Base-by-base conservation (phyloP, 2,797 vertebrate species). In the Brotula barbata region DNA sequence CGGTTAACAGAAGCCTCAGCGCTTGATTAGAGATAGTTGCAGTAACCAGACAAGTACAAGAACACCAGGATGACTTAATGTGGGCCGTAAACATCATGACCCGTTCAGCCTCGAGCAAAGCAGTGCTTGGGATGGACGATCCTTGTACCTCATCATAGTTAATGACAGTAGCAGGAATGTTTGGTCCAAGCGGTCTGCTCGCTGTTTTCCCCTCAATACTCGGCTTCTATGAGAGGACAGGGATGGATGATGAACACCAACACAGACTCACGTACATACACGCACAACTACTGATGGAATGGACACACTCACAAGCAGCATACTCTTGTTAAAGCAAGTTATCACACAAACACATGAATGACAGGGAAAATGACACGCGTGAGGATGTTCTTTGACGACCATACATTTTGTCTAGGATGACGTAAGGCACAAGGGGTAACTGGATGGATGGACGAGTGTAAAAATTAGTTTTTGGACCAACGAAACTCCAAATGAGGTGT, bases 141-240 rank as follows among this genome's bases (percentile, higher is more conserved):
- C 75, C 77, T 81, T 89, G 85, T 92, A 93, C 92, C 91, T 94
- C 88, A 58, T 91, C 88, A 91, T 90, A 92, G 86, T 83, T 93
- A 92, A 92, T 79, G 83, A 91, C 58, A 85, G 89, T 81, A 79
- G 89, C 89, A 75, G 90, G 83, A 87, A 83, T 85, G 86, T 87
- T 91, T 91, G 87, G 86, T 92, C 89, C 89, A 73, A 90, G 87
- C 74, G 82, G 73, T 89, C 85, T 90, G 87, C 84, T 87, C 70
- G 77, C 82, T 83, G 90, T 79, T 88, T 92, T 89, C 86, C 89
- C 87, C 87, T 89, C 87, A 85, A 79, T 73, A 73, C 52, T 79
- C 86, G 61, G 87, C 87, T 88, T 91, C 89, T 91, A 90, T 79
- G 85, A 88, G 83, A 90, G 84, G 86, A 89, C 74, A 90, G 71